phyloP scores from a whole-genome alignment of 2,113 vertebrate species.

The Dinomys branickii region DNA sequence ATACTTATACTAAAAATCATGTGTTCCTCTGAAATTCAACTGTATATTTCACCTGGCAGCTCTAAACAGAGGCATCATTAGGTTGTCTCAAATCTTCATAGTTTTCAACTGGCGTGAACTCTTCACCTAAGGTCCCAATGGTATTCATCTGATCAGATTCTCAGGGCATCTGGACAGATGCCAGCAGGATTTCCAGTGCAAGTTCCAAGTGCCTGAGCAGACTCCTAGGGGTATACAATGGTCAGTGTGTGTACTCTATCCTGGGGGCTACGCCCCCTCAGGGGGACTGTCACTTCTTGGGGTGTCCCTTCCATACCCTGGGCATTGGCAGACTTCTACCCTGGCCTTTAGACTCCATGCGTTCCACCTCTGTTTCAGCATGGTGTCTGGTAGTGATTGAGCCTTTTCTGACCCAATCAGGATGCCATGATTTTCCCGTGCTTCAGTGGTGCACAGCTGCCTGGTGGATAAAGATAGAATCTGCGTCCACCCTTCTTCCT shows the following conservation, averaged over 20 bases:
- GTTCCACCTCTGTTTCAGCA: neutral
- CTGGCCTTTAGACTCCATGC: too few species aligned
- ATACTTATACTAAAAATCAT: constrained; percentile 22
- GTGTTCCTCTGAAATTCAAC: constrained; percentile 27
- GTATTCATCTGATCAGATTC: neutral
- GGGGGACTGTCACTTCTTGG: accelerated
- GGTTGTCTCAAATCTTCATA: neutral
- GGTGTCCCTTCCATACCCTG: neutral
- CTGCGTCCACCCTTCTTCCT: constrained; percentile 71
- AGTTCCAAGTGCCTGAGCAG: neutral
- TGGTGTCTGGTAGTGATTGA: neutral
- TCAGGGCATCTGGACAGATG: neutral
- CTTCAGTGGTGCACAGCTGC: constrained; percentile 69
- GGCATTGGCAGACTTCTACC: neutral
- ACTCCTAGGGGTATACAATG: neutral
- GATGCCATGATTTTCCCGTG: neutral
- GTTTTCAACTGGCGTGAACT: neutral
- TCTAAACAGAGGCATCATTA: neutral
- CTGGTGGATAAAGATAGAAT: constrained; percentile 72
- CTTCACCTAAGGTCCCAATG: neutral
- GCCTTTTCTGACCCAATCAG: neutral
- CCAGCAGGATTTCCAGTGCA: neutral
- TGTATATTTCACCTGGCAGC: constrained; percentile 1
- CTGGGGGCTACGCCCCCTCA: too few species aligned
- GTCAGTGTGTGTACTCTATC: neutral